These are phyloP conservation scores for Sturmia bella DNA, from an alignment of 2,888 invertebrate species.

Conservation along the genomic window DNA sequence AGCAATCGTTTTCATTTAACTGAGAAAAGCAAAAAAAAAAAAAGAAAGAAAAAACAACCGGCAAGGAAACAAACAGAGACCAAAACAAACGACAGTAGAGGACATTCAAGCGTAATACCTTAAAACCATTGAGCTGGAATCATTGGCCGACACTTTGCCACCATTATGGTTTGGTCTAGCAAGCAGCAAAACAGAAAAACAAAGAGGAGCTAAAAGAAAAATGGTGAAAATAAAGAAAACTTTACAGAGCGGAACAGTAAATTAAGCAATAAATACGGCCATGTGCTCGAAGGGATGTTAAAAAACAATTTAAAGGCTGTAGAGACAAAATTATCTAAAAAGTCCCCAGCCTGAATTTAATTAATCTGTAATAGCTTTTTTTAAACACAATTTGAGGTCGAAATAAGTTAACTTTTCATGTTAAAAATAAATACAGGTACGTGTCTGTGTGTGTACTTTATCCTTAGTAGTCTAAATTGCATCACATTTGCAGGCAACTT, in stretches of 20 bases:
- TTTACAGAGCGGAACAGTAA: slow-evolving; percentile 7
- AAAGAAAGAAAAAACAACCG: no score
- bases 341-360: no score
- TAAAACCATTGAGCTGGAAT: slow-evolving; percentile 48
- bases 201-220: not conserved
- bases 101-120: slow-evolving; percentile 51
- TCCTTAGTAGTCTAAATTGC: not conserved
- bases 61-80: slow-evolving; percentile 17
- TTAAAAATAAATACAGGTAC: no score
- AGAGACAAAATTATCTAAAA: not conserved
- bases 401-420: no score
- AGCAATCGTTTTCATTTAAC: slow-evolving; percentile 17
- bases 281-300: not conserved
- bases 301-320: slow-evolving; percentile 1
- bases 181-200: not conserved
- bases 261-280: not conserved
- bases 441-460: no score
- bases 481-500: not conserved
- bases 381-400: no score
- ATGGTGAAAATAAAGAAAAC: slow-evolving; percentile 12
- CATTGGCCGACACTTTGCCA: slow-evolving; percentile 14
- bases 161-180: slow-evolving; percentile 23
- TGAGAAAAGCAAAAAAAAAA: slow-evolving; percentile 25
- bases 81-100: slow-evolving; percentile 17
- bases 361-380: no score